A percentile compares a stretch with the other conserved stretches of the same genome.
Conservation (phyloP, 2,113 vertebrate species). For the Balaeniceps rex region DNA sequence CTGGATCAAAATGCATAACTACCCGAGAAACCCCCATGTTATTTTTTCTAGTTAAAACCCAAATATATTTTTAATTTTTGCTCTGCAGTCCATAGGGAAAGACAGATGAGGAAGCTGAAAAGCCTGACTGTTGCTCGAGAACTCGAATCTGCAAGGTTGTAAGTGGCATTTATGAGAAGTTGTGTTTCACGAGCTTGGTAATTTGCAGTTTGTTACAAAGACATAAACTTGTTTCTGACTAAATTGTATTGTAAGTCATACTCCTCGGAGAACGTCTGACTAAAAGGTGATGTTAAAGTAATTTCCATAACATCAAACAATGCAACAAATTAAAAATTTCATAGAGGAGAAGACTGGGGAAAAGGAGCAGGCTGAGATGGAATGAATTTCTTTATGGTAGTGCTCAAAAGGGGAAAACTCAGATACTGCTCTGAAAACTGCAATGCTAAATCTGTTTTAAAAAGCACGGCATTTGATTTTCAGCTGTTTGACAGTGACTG, state of each 20-base stretch:
- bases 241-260: conserved; percentile 38
- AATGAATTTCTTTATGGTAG: background rate
- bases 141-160: background rate
- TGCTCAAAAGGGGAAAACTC: background rate
- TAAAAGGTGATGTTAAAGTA: conserved; percentile 51
- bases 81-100: background rate
- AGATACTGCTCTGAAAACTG: background rate
- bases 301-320: conserved; percentile 57
- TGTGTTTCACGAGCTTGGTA: background rate
- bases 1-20: background rate
- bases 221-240: conserved; percentile 41
- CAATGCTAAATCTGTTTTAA: background rate
- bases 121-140: background rate
- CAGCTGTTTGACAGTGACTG: background rate
- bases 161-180: conserved; percentile 40
- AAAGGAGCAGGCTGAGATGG: background rate
- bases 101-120: background rate
- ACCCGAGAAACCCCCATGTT: background rate
- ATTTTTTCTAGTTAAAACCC: background rate
- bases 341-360: background rate
- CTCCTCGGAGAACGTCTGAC: conserved; percentile 1
- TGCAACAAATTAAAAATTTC: conserved; percentile 42
- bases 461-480: background rate
- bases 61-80: background rate
- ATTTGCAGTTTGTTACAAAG: conserved; percentile 59